phyloP scores from a whole-genome alignment of 2,797 vertebrate species.

The Smutsia temminckii region DNA sequence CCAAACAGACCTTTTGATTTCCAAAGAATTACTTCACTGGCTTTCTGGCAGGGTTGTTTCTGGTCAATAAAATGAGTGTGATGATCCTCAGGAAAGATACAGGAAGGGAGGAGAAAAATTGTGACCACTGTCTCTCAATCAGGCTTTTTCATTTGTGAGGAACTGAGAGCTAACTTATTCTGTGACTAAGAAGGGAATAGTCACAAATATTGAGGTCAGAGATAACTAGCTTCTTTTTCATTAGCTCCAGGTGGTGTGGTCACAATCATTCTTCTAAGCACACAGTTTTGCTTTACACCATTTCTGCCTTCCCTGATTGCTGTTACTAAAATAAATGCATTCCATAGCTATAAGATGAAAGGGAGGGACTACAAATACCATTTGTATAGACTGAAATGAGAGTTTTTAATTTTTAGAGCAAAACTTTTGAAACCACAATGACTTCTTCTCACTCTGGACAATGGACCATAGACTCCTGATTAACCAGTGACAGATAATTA shows the following conservation, averaged over 20 bases:
- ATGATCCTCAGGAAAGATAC: not conserved
- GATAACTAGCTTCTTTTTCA: not conserved
- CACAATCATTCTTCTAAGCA: conserved; percentile 15
- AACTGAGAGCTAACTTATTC: conserved; percentile 48
- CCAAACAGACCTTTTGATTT: not conserved
- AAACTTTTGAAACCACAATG: not conserved
- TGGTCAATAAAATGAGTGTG: not conserved
- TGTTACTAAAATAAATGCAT: conserved; percentile 20
- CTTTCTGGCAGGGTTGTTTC: not conserved
- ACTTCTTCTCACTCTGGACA: not conserved
- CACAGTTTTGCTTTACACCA: not conserved
- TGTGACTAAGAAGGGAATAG: not conserved
- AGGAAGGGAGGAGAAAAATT: not conserved
- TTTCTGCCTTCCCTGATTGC: not conserved
- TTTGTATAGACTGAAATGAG: not conserved
- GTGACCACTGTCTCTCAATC: not conserved
- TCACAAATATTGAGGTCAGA: not conserved
- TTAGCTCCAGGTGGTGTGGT: conserved; percentile 4
- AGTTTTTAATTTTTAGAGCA: conserved; percentile 25
- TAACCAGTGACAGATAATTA: not conserved
- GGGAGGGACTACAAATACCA: not conserved
- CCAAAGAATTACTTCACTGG: not conserved
- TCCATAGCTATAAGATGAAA: not conserved
- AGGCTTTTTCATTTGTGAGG: not conserved
- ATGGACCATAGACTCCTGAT: not conserved